Conservation (phyloP, 2,113 vertebrate genomes). For the Ptychochromis oligacanthus region DNA sequence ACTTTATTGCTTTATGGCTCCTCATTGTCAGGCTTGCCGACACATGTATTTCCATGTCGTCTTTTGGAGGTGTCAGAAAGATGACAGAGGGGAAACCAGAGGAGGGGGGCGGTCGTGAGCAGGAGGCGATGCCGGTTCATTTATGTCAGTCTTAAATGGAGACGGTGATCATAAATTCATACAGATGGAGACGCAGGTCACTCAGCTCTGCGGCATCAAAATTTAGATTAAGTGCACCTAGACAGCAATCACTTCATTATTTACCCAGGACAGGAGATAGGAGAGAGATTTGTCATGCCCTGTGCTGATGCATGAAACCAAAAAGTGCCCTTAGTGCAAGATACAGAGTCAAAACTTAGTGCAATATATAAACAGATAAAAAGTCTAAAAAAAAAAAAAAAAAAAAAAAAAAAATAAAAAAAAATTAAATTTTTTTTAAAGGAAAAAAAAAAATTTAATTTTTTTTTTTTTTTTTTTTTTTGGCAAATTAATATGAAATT, state of each 20-base stretch:
- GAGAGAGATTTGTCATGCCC: conserved; percentile 1
- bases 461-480: no score
- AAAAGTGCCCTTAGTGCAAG: background rate
- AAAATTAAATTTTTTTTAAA: no score
- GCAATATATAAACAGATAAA: background rate
- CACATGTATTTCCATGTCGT: conserved; percentile 71
- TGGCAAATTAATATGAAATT: no score
- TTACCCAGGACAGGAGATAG: background rate
- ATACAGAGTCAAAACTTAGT: background rate
- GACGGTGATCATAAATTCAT: conserved; percentile 41
- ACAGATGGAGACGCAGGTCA: conserved; percentile 33
- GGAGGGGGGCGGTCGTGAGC: conserved; percentile 26
- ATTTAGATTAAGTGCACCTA: conserved; percentile 17
- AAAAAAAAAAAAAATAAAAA: no score
- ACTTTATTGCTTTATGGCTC: conserved; percentile 55
- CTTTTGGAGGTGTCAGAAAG: conserved; percentile 66
- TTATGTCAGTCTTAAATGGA: conserved; percentile 62
- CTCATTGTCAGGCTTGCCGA: conserved; percentile 63
- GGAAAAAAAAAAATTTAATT: no score
- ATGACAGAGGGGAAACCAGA: conserved; percentile 55
- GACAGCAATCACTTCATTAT: conserved; percentile 15
- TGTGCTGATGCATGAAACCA: background rate
- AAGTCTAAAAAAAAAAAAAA: no score
- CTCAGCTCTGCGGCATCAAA: conserved; percentile 5
- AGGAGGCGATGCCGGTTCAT: conserved; percentile 63